Evolutionary conservation across 2,888 invertebrate genomes (phyloP).

Genomic region (Melipona bicolor): DNA sequence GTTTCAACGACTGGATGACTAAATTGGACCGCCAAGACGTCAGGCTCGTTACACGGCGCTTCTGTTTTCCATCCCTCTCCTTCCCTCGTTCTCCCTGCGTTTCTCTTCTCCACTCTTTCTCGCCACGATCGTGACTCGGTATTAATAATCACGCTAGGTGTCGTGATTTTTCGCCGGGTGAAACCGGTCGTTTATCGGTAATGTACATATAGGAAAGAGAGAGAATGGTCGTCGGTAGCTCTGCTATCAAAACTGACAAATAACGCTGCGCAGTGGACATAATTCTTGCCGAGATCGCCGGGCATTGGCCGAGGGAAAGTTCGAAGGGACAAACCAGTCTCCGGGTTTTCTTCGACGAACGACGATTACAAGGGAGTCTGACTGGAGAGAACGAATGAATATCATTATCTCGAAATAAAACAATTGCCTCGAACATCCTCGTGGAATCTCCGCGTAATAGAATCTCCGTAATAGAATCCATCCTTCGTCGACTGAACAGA

Average conservation of each 20-base stretch:
- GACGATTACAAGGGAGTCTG: background rate
- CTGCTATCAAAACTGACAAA: slow-evolving; percentile 47
- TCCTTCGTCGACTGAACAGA: background rate
- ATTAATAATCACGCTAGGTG: slow-evolving; percentile 62
- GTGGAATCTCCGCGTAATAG: too few relatives aligned
- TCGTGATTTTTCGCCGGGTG: slow-evolving; percentile 46
- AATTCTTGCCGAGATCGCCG: background rate
- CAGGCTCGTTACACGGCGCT: slow-evolving; percentile 50
- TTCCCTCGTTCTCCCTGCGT: too few relatives aligned
- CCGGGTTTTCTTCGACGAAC: background rate
- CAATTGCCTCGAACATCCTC: background rate
- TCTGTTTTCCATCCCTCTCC: background rate
- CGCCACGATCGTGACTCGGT: slow-evolving; percentile 30
- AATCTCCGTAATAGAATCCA: background rate
- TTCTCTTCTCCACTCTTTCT: background rate
- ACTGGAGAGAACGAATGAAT: background rate
- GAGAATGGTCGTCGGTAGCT: slow-evolving; percentile 35
- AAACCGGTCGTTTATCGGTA: slow-evolving; percentile 60
- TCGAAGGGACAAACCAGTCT: background rate
- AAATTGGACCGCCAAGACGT: slow-evolving; percentile 39
- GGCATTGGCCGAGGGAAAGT: background rate
- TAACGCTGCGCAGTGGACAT: slow-evolving; percentile 5
- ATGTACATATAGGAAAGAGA: slow-evolving; percentile 12
- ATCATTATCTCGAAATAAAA: background rate
- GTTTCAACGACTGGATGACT: slow-evolving; percentile 44